Base-by-base conservation (phyloP, 2,797 vertebrate genomes). In the Crax fasciolata region DNA sequence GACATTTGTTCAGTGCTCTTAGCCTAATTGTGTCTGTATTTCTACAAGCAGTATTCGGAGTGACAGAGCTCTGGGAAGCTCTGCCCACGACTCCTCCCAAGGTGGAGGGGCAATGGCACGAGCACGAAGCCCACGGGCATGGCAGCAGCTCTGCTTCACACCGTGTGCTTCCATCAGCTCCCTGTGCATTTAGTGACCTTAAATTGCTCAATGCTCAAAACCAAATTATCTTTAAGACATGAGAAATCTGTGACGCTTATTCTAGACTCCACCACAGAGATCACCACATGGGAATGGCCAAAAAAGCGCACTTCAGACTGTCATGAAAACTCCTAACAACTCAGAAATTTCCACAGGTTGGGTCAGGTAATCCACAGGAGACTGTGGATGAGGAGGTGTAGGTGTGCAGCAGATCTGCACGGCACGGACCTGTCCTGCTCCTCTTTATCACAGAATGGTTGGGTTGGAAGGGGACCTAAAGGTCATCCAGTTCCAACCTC, bases 321-420 rank as follows among this genome's bases (percentile, higher is more conserved):
- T 6, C 17, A 4, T 13, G 55, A 51, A 84, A 55, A 15, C 7
- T 24, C 48, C 11, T 75, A 28, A 81, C 32, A 81, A 15, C 14
- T 17, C 35, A 1, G 49, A n/a, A 20, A 55, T 63, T 71, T 49
- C 32, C 16, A 12, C 2, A 0, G 1, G 5, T 4, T 0, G 2
- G 62, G 32, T 23, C 14, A 55, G 41, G n/a, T 28, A 30, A 43
- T n/a, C n/a, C n/a, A n/a, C 10, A 32, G 13, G 27, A 48, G 43
- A 5, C 13, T 0, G 4, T 9, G 14, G 49, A 24, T 8, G 10
- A 12, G 24, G 43, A 46, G 25, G 1, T 24, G 13, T 2, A n/a
- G 28, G 21, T 4, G 5, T 3, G 3, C 23, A 16, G 35, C 19
- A 51, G 17, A n/a, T 43, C 39, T n/a, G 11, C 6, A 19, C 32